Base-by-base conservation (phyloP, 2,113 vertebrate genomes). In the Chelonoidis abingdonii region DNA sequence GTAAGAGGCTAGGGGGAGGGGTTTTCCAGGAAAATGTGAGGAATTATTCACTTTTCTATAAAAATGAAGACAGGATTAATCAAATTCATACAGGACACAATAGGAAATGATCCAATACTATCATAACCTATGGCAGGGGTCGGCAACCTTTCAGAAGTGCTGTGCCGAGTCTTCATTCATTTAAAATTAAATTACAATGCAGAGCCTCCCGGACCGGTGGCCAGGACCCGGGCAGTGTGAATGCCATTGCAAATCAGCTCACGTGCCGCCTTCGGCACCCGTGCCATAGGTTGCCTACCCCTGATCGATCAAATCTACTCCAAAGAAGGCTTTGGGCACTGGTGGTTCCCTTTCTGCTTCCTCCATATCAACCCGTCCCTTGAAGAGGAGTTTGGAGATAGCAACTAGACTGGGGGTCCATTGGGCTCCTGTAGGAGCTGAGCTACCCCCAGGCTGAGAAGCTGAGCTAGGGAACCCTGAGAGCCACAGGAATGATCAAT, bases 321-420 rank as follows among this genome's bases (percentile, higher is more conserved):
- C 13, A 38, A 49, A 72, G 59, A 6, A 11, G 50, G 3, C 21
- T 11, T 47, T 16, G 56, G 53, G 8, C 3, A 2, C 62, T 57
- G 90, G 44, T 59, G 41, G 25, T 11, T 57, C 75, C 75, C 24
- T 85, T 57, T 59, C 16, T 47, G 62, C 35, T 83, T 50, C 59
- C 53, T 27, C 16, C 21, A 0, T 5, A 79, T 21, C 6, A 53
- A 50, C 52, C 27, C 25, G 19, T 41, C 3, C 13, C 21, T 59
- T 17, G 21, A 6, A 0, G 6, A 47, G 2, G 52, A 47, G 49
- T 25, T 88, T 31, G 53, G 8, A 4, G 62, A 79, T 31, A 35
- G 10, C 0, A 0, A 0, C 27, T 21, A n/a, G 4, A 5, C 54
- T 35, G 47, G 5, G 69, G 1, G 16, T 13, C 24, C 35, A 8